A percentile compares a stretch with the other conserved stretches of the same genome.
These are phyloP conservation scores for Diarsia rubi DNA, from an alignment of 2,888 invertebrate genomes.

Conservation along the genomic window DNA sequence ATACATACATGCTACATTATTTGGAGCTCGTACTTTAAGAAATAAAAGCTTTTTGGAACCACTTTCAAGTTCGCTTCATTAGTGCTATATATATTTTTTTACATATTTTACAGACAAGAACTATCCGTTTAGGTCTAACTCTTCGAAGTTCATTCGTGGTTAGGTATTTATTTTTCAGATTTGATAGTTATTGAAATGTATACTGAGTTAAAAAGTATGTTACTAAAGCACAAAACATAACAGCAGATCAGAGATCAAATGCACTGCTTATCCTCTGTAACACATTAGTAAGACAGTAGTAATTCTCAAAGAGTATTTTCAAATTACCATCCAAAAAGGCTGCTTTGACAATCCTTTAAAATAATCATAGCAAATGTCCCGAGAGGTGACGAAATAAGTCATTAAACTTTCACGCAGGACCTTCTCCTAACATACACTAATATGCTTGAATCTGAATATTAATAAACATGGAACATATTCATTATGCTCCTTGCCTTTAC, in stretches of 20 bases:
- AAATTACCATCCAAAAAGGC: not conserved
- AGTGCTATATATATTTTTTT: not conserved
- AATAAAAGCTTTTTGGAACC: not conserved
- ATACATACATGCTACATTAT: not conserved
- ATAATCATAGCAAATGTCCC: slow-evolving; percentile 3
- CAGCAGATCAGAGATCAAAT: not conserved
- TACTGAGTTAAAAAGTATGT: not conserved
- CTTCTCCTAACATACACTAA: not conserved
- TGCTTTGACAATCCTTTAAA: slow-evolving; percentile 21
- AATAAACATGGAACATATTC: slow-evolving; percentile 28
- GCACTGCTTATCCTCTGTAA: not conserved
- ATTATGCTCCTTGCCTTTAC: slow-evolving; percentile 15
- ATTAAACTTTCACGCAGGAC: slow-evolving; percentile 41
- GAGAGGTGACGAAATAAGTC: not conserved
- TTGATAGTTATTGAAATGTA: not conserved
- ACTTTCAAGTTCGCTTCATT: not conserved
- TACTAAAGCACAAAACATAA: not conserved
- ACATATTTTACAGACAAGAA: not conserved
- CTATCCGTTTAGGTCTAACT: not conserved
- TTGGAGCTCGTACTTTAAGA: not conserved
- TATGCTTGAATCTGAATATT: slow-evolving; percentile 35
- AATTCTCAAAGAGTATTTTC: not conserved
- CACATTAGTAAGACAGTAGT: not conserved
- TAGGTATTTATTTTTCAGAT: not conserved
- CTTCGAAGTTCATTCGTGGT: not conserved